Percentiles rank a stretch among this genome's conserved stretches.
These are phyloP conservation scores for Smutsia temminckii DNA, from an alignment of 2,797 vertebrate genomes.

Conservation along the genomic window DNA sequence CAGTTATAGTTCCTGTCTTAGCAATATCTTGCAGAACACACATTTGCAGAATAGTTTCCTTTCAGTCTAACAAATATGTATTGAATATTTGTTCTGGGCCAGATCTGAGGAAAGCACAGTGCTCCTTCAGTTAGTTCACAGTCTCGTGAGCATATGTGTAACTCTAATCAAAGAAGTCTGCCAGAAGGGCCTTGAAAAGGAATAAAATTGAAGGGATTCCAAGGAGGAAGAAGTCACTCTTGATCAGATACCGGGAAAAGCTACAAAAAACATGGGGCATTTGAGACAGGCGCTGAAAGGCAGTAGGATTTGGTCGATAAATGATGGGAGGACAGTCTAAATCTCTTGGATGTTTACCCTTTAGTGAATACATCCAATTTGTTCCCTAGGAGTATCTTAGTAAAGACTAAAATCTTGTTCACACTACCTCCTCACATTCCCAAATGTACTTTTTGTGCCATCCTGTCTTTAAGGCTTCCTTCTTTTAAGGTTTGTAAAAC, in stretches of 20 bases:
- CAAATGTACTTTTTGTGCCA: not conserved
- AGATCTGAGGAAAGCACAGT: not conserved
- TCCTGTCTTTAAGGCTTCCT: not conserved
- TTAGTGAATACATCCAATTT: not conserved
- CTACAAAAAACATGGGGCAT: not conserved
- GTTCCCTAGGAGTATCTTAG: not conserved
- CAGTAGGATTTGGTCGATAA: not conserved
- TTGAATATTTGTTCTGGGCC: not conserved
- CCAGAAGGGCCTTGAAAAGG: not conserved
- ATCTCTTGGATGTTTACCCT: not conserved
- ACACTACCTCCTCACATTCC: not conserved
- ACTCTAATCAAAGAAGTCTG: not conserved
- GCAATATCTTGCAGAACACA: not conserved
- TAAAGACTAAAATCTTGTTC: conserved; percentile 18
- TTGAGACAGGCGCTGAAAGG: not conserved
- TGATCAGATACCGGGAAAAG: conserved; percentile 9
- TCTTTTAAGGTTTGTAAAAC: conserved; percentile 14
- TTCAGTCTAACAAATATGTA: not conserved
- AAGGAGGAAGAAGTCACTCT: conserved; percentile 15
- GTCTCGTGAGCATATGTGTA: not conserved
- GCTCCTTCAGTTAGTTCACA: not conserved
- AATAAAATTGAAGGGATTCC: conserved; percentile 14
- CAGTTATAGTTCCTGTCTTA: not conserved
- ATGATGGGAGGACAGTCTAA: not conserved
- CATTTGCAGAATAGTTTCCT: conserved; percentile 31